Evolutionary conservation across 2,888 invertebrate genomes (phyloP), one percentile per base, ranked within the genome.

Genomic region (Phyllotreta striolata): DNA sequence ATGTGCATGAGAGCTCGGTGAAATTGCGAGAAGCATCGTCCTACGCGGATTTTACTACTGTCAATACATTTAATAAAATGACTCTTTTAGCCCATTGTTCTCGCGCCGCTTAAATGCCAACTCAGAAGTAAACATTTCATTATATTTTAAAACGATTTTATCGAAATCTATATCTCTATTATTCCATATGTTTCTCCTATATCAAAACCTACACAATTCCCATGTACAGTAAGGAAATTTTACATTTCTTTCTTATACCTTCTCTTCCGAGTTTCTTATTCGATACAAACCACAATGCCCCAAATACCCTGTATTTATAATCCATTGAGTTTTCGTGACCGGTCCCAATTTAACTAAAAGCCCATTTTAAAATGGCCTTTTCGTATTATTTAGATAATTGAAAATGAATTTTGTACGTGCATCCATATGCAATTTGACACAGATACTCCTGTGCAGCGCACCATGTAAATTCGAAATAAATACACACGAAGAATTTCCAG

Each of bases 1-100:
- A 66, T 66, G 63, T 61, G 60, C 58, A 66, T 52, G 63, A 24
- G 24, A 56, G 63, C 56, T 43, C 63, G 57, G 41, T 63, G 66
- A 63, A 63, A 66, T 38, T 41, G 66, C 47, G 59, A 62, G 55
- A 14, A 49, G 35, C 49, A 34, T 34, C n/a, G 14, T 5, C 12
- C 5, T 3, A 5, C 3, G 3, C 44, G 49, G 49, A 49, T 49
- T 49, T 35, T 6, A 24, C 49, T 52, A 39, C 52, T 52, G 52
- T 52, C 52, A 52, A 52, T 52, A 52, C 7, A 24, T 24, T 24
- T 24, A 24, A 24, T 24, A 24, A 24, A 24, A 24, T 24, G 24
- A 24, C 24, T 24, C 24, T 24, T 24, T 24, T 24, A 24, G 4
- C 24, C 24, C 24, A 24, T 24, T 24, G 24, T 24, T 24, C 24